Evolutionary conservation across 2,888 invertebrate genomes (phyloP), one percentile per base, ranked within the genome.

Genomic region (Mechanitis messenoides): DNA sequence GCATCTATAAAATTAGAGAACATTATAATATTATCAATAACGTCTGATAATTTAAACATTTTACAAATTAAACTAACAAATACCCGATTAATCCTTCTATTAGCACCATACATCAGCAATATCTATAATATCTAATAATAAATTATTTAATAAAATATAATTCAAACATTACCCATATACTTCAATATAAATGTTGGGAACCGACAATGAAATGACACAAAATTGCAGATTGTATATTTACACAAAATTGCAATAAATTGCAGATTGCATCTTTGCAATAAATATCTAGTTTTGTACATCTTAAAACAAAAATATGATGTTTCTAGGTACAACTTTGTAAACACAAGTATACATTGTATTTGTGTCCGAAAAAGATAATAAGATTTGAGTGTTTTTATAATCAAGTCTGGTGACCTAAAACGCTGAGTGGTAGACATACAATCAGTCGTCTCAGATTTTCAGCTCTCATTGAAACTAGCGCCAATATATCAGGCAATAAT

Each of bases 71-170:
- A 66, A 61, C 79, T 79, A 80, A 80, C 62, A 55, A 66, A 68
- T 72, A 74, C 73, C 73, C 72, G 73, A 64, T 69, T 71, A 68
- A 68, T 72, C 71, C 59, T 71, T 56, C 75, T 76, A 72, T 75
- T 80, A 87, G 87, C 87, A 87, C 87, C 87, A 81, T 73, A 65
- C 67, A 73, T 87, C 87, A 87, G 87, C 87, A 77, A 74, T 60
- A 58, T 61, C 64, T 56, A 60, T 33, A 55, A 62, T 58, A 62
- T 56, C 54, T 64, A 66, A 68, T 60, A 46, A 38, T 60, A 59
- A 56, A 61, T 58, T 57, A 63, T 62, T 63, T 57, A 62, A 65
- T 55, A 64, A 70, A 65, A 59, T 63, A 62, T 60, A 59, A 62
- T 64, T 65, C 42, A 42, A 42, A 42, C 42, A 42, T 47, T 63